A percentile compares a stretch with the other conserved stretches of the same genome.
Evolutionary conservation across 2,888 invertebrate genomes (phyloP).

Genomic region (Parochlus steinenii): DNA sequence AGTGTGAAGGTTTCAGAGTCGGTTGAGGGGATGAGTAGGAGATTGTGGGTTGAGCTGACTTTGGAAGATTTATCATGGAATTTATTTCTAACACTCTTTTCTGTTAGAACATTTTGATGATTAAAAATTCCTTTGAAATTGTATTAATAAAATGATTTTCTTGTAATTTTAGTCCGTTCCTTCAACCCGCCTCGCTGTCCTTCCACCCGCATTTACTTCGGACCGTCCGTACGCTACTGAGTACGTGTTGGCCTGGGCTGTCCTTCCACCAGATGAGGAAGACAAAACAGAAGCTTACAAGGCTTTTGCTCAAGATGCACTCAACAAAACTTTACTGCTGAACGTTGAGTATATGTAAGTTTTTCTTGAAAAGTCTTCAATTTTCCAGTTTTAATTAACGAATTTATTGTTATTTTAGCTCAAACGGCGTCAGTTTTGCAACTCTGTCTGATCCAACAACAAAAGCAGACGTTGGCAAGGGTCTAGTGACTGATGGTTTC

Average conservation of each 20-base stretch:
- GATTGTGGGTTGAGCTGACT: slow-evolving; percentile 1
- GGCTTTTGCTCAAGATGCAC: slow-evolving; percentile 42
- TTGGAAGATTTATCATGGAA: not conserved
- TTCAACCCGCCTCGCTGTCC: slow-evolving; percentile 54
- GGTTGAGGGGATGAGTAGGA: not conserved
- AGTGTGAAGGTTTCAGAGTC: not conserved
- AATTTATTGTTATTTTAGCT: slow-evolving; percentile 5
- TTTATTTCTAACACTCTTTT: not conserved
- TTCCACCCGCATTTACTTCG: slow-evolving; percentile 59
- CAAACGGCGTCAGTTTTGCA: slow-evolving; percentile 20
- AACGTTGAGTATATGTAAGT: slow-evolving; percentile 60
- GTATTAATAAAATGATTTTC: not conserved
- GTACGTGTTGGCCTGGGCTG: slow-evolving; percentile 67
- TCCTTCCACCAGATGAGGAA: slow-evolving; percentile 76
- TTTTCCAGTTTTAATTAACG: not conserved
- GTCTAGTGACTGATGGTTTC: slow-evolving; percentile 71
- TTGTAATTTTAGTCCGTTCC: slow-evolving; percentile 35
- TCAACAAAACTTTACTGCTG: slow-evolving; percentile 60
- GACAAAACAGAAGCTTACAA: slow-evolving; percentile 58
- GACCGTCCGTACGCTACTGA: slow-evolving; percentile 76
- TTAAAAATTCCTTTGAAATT: not conserved
- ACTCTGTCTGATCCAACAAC: slow-evolving; percentile 27
- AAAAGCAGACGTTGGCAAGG: slow-evolving; percentile 40
- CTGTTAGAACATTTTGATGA: not conserved
- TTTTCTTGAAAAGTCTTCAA: not conserved